Conservation (phyloP, 2,113 vertebrate genomes). For the Actinemys pallida region DNA sequence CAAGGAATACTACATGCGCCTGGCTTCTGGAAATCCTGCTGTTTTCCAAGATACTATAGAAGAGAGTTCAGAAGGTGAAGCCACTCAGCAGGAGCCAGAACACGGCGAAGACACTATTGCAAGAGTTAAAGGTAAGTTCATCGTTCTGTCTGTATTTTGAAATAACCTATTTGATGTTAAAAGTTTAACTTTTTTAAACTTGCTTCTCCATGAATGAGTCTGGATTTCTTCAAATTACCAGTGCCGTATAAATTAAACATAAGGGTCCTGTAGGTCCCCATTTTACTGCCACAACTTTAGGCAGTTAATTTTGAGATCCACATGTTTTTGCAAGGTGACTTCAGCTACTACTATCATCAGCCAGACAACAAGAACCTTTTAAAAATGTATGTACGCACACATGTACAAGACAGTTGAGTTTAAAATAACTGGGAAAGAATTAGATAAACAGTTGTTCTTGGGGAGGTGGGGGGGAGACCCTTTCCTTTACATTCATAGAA, state of each 20-base stretch:
- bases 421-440: background rate
- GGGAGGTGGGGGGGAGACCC: no score
- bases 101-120: conserved; percentile 98
- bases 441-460: background rate
- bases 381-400: background rate
- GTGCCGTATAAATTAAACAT: background rate
- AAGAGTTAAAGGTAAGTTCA: conserved; percentile 90
- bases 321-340: accelerated
- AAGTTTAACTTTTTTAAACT: background rate
- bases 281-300: background rate
- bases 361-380: background rate
- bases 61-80: conserved; percentile 91
- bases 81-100: conserved; percentile 92
- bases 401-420: background rate
- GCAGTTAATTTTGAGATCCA: background rate
- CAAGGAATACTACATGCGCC: conserved; percentile 96
- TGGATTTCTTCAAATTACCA: background rate
- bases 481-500: background rate
- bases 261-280: background rate
- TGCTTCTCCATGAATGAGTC: background rate
- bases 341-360: background rate
- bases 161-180: background rate
- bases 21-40: conserved; percentile 92
- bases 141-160: background rate
- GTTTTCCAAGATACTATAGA: conserved; percentile 95